phyloP scores from a whole-genome alignment of 2,888 invertebrate species.

The Mechanitis mazaeus region DNA sequence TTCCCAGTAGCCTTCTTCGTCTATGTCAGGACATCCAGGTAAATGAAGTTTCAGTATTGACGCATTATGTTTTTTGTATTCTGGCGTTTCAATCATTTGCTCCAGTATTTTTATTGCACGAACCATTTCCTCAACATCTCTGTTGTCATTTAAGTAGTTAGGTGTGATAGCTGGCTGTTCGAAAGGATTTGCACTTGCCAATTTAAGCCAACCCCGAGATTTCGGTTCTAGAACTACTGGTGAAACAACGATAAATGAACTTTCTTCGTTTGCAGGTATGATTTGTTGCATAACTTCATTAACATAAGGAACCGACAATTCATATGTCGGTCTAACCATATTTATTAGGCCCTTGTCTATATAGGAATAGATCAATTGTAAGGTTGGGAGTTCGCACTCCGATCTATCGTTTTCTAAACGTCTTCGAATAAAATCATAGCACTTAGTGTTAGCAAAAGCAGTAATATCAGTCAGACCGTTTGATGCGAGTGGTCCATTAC shows the following conservation, averaged over 20 bases:
- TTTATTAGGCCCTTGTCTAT: constrained; percentile 35
- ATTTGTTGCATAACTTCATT: constrained; percentile 39
- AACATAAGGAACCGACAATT: constrained; percentile 31
- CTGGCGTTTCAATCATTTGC: constrained; percentile 34
- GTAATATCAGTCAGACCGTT: constrained; percentile 47
- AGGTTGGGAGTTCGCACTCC: constrained; percentile 45
- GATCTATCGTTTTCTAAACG: constrained; percentile 34
- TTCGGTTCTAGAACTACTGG: constrained; percentile 43
- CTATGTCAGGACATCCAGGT: constrained; percentile 39
- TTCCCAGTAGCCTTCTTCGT: constrained; percentile 41
- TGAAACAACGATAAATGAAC: constrained; percentile 37
- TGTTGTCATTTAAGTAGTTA: constrained; percentile 43
- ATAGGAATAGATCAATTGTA: constrained; percentile 46
- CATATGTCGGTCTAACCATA: constrained; percentile 27
- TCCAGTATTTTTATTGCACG: constrained; percentile 42
- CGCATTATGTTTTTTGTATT: constrained; percentile 36
- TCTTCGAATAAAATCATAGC: constrained; percentile 41
- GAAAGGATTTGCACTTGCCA: constrained; percentile 41
- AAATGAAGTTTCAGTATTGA: constrained; percentile 37
- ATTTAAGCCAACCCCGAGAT: constrained; percentile 46
- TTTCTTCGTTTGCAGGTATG: constrained; percentile 33
- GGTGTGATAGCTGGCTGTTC: constrained; percentile 43
- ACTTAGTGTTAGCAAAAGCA: constrained; percentile 45
- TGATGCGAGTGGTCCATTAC: constrained; percentile 44
- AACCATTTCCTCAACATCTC: constrained; percentile 44